Conservation (phyloP, 2,113 vertebrate species). For the Lagopus leucura region DNA sequence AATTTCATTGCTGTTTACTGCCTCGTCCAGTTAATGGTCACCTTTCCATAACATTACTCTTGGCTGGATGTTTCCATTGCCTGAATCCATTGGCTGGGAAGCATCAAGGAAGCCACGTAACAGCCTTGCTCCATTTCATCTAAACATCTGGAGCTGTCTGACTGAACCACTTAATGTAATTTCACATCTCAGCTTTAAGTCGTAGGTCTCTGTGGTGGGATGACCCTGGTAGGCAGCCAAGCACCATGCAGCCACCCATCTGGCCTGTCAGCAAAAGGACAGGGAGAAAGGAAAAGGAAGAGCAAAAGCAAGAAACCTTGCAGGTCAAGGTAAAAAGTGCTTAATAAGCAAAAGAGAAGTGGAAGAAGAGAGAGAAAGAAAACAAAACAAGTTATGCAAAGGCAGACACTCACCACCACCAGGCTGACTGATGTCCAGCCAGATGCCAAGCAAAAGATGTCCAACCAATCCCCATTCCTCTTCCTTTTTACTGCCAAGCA, state of each 20-base stretch:
- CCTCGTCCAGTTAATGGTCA: not conserved
- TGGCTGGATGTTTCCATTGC: not conserved
- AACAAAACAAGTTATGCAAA: not conserved
- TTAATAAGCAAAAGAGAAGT: not conserved
- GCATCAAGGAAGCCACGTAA: fast-evolving
- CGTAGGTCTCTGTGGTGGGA: not conserved
- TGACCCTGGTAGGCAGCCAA: not conserved
- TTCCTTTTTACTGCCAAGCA: not conserved
- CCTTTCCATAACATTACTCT: not conserved
- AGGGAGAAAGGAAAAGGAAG: not conserved
- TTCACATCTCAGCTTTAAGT: not conserved
- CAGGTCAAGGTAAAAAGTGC: not conserved
- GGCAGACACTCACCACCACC: not conserved
- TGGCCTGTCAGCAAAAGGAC: not conserved
- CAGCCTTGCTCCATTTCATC: not conserved
- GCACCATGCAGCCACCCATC: not conserved
- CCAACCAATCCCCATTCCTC: not conserved
- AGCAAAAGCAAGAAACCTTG: not conserved
- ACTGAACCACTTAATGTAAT: not conserved
- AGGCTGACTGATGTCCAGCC: not conserved
- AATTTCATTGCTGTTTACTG: not conserved
- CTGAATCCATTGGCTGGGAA: not conserved
- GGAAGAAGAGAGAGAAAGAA: not conserved
- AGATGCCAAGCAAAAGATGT: not conserved
- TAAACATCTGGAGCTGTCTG: not conserved